Conservation (phyloP, 2,797 vertebrate genomes). For the Karalla daura region DNA sequence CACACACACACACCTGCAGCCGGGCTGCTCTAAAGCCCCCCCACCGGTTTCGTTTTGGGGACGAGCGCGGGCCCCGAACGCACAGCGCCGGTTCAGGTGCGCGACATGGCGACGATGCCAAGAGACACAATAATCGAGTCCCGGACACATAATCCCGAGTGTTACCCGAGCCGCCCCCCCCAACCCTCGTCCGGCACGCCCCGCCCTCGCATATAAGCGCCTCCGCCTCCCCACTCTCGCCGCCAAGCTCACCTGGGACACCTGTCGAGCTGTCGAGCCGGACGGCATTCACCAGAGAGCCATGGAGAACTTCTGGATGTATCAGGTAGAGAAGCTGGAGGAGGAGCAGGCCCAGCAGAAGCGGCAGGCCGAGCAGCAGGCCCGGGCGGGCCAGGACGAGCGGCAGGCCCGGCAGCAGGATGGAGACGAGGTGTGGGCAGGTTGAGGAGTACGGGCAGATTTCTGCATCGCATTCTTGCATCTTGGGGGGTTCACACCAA, state of each 20-base stretch:
- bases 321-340: conserved; percentile 72
- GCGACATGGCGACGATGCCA: not conserved
- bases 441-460: not conserved
- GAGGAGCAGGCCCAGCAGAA: conserved; percentile 56
- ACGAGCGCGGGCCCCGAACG: too few species aligned
- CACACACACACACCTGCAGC: not conserved
- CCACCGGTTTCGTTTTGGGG: too few species aligned
- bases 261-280: not conserved
- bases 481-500: too few species aligned
- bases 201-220: not conserved
- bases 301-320: conserved; percentile 80
- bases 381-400: conserved; percentile 32
- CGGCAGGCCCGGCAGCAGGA: conserved; percentile 1
- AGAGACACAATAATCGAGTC: not conserved
- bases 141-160: conserved; percentile 38
- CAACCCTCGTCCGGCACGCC: too few species aligned
- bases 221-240: not conserved
- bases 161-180: conserved; percentile 53
- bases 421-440: conserved; percentile 57
- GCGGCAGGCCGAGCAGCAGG: not conserved
- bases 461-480: not conserved
- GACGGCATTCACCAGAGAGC: not conserved
- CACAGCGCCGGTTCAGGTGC: too few species aligned
- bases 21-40: too few species aligned
- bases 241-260: not conserved